phyloP scores from a whole-genome alignment of 2,113 vertebrate genomes.

The Antechinus stuartii region DNA sequence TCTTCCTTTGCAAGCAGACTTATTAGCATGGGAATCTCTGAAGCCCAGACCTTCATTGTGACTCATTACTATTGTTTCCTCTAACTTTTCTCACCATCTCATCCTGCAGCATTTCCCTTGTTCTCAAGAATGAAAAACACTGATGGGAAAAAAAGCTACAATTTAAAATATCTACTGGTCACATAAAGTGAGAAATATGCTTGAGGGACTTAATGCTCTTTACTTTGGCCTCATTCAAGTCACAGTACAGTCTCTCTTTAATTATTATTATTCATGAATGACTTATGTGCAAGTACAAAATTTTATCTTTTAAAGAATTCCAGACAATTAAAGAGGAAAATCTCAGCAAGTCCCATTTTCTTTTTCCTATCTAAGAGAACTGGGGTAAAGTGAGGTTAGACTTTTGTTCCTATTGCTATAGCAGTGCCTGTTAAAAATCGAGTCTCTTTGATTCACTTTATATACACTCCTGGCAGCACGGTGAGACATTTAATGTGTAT shows the following conservation, averaged over 20 bases:
- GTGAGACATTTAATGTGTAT: neutral
- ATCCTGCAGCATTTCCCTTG: conserved; percentile 83
- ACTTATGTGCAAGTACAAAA: neutral
- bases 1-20: conserved; percentile 74
- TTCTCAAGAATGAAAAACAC: conserved; percentile 82
- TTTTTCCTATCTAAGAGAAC: neutral
- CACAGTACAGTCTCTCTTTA: neutral
- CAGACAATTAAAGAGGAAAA: neutral
- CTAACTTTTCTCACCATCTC: conserved; percentile 83
- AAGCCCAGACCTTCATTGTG: conserved; percentile 74
- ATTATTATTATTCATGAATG: conserved; percentile 10
- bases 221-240: neutral
- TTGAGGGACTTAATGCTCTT: conserved; percentile 32
- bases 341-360: conserved; percentile 12
- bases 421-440: neutral
- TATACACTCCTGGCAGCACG: neutral
- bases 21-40: conserved; percentile 83
- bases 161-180: conserved; percentile 54
- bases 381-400: neutral
- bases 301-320: neutral
- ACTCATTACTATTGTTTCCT: conserved; percentile 87
- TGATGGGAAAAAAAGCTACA: conserved; percentile 69
- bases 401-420: conserved; percentile 11
- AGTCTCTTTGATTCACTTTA: neutral
- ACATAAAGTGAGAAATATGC: conserved; percentile 54